Percentiles rank a stretch among this genome's conserved stretches.
phyloP scores from a whole-genome alignment of 2,888 invertebrate genomes.

The Megaustenia siamemsis region DNA sequence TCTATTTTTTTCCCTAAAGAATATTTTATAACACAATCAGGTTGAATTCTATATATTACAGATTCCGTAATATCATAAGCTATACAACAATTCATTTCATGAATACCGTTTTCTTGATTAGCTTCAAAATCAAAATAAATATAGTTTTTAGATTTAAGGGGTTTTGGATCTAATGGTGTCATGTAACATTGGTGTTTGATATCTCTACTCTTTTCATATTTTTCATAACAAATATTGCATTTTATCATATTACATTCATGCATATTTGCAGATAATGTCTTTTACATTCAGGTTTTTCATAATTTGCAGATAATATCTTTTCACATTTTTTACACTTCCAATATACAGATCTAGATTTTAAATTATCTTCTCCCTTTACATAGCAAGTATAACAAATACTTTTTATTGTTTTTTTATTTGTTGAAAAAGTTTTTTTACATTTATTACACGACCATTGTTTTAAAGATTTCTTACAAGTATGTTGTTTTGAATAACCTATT shows the following conservation, averaged over 20 bases:
- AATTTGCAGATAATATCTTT: not conserved
- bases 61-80: not conserved
- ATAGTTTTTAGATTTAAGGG: not conserved
- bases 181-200: not conserved
- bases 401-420: too few species aligned
- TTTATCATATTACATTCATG: constrained; percentile 1
- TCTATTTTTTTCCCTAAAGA: not conserved
- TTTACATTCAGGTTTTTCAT: constrained; percentile 20
- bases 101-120: not conserved
- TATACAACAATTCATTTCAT: constrained; percentile 21
- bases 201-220: not conserved
- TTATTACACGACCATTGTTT: constrained; percentile 3
- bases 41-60: not conserved
- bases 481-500: not conserved
- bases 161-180: not conserved
- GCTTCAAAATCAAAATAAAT: constrained; percentile 27
- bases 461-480: not conserved
- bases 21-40: not conserved
- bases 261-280: too few species aligned
- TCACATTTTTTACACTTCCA: too few species aligned
- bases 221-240: constrained; percentile 10
- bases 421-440: not conserved
- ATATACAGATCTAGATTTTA: too few species aligned
- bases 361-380: too few species aligned
- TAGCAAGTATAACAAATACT: too few species aligned